These are phyloP conservation scores for Gymnothorax reevesii DNA, from an alignment of 2,797 vertebrate species.

Conservation along the genomic window DNA sequence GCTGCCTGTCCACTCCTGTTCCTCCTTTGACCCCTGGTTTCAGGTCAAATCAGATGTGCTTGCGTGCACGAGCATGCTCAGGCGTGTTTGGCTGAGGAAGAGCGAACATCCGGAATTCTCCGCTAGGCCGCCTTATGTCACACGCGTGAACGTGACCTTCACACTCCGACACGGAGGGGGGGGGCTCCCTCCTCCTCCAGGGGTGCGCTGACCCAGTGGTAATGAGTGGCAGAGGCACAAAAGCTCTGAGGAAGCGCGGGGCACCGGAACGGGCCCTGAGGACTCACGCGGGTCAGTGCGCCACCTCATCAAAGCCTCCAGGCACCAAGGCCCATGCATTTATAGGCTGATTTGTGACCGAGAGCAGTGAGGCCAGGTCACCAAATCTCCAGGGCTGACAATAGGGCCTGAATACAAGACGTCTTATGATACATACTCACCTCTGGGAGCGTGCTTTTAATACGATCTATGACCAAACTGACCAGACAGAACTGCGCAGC, in stretches of 20 bases:
- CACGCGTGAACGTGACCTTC: slow-evolving; percentile 18
- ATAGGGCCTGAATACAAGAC: not conserved
- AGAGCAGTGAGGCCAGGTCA: not conserved
- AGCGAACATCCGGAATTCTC: not conserved
- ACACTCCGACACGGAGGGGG: not conserved
- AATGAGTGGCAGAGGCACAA: not conserved
- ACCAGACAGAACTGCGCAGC: not conserved
- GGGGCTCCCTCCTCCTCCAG: not conserved
- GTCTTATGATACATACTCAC: not conserved
- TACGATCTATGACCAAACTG: not conserved
- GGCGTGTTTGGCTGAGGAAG: not conserved
- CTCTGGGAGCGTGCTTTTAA: not conserved
- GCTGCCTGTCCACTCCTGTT: not conserved
- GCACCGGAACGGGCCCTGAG: not conserved
- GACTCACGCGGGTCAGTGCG: not conserved
- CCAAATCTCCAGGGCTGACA: not conserved
- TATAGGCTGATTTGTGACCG: not conserved
- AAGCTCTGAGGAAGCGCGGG: not conserved
- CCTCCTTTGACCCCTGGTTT: not conserved
- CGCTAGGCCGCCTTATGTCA: not conserved
- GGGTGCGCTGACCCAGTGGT: not conserved
- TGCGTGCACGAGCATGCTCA: not conserved
- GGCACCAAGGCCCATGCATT: not conserved
- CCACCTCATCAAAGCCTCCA: slow-evolving; percentile 13
- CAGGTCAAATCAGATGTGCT: not conserved